Base-by-base conservation (phyloP, 2,113 vertebrate species). In the Puntigrus tetrazona region DNA sequence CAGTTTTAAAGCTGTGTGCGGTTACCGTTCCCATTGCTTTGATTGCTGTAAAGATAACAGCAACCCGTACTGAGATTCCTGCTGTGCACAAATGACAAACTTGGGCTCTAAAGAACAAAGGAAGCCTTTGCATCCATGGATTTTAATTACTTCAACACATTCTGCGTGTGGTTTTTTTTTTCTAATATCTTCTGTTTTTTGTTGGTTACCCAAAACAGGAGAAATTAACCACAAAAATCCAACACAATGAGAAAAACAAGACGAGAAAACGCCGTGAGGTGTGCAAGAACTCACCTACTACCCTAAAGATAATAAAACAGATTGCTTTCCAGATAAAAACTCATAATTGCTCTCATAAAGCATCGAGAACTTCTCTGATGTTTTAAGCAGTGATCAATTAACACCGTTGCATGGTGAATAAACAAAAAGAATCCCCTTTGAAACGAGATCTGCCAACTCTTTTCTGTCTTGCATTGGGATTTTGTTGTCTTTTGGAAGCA, bases 21-120 rank as follows among this genome's bases (percentile, higher is more conserved):
- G 43, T 74, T 70, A 85, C 27, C 65, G 36, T 25, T 38, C 29
- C 22, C 9, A 22, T 38, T 45, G 31, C 3, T 31, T 55, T 16
- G 75, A 84, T 84, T 75, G n/a, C 38, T 11, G 29, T 41, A 75
- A 80, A 85, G 36, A 74, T 63, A 80, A 50, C 50, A 47, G 20
- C 61, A 69, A 77, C 73, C 63, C 74, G 41, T 10, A 22, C 31
- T 27, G 20, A 45, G 7, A 70, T 70, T 84, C 59, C 50, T 25
- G 47, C 69, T 73, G 36, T 27, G 4, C 18, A 59, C 31, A 18
- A 78, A 78, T 78, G 69, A 84, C 74, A 77, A 52, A 47, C 63
- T 27, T 77, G 34, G n/a, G 45, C 10, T 69, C 9, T n/a, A 29
- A 57, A 57, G 36, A 55, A 65, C 75, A 78, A 79, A 69, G 16